Evolutionary conservation across 35 echinoderm and acorn worm species (phyloP).

Genomic region (Apostichopus japonicus): DNA sequence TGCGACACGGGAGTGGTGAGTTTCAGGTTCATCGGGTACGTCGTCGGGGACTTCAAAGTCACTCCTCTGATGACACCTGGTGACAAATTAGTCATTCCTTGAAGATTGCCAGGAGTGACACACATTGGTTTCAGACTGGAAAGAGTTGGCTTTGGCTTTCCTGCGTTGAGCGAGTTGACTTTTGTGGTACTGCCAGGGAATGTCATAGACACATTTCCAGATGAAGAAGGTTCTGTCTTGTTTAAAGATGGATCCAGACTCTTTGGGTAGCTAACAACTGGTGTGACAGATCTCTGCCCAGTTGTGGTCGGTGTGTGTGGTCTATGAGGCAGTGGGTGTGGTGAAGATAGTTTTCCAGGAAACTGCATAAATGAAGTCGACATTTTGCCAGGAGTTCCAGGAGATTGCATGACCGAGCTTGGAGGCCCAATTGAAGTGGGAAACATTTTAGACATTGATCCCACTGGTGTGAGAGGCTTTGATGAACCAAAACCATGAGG

Average conservation of each 20-base stretch:
- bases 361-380: slow-evolving; percentile 22
- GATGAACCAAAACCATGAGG: slow-evolving; percentile 1
- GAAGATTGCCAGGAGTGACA: neutral
- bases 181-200: slow-evolving; percentile 4
- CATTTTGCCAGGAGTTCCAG: slow-evolving; percentile 13
- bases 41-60: neutral
- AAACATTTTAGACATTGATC: slow-evolving; percentile 15
- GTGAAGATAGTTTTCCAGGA: neutral
- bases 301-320: neutral
- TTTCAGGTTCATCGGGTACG: neutral
- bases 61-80: neutral
- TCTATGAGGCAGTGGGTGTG: neutral
- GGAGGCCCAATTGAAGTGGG: neutral
- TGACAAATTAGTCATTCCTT: neutral
- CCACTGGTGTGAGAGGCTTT: neutral
- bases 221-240: neutral
- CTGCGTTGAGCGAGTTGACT: neutral
- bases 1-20: neutral
- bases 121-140: neutral
- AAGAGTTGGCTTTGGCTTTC: neutral
- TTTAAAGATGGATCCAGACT: neutral
- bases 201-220: slow-evolving; percentile 12
- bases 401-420: slow-evolving; percentile 16
- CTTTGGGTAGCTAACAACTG: neutral
- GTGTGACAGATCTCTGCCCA: neutral